Base-by-base conservation (phyloP, 2,113 vertebrate species). In the Megalops atlanticus region DNA sequence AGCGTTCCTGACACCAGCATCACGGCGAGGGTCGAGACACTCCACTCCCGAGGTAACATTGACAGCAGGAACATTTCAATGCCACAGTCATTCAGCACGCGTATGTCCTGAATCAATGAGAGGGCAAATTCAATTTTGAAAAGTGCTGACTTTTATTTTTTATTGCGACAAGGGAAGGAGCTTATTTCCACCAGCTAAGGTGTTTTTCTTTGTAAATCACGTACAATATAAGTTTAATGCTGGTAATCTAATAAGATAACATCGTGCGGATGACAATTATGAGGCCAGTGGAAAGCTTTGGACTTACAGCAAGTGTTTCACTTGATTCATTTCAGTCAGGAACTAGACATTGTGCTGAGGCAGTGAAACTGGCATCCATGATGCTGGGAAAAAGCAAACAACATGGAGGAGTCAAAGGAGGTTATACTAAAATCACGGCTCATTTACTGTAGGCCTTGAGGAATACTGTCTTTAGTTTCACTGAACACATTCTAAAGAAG, bases 91-190 rank as follows among this genome's bases (percentile, higher is more conserved):
- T 3, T 49, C 33, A 35, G 3, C n/a, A 4, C 58, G 1, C 11
- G n/a, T 5, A 1, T 31, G 58, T 12, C 11, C 58, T 64, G 58
- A 64, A 64, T 64, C 58, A 64, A 64, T 64, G 58, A 64, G 58
- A 64, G 24, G 58, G 58, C 58, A 31, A 64, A 64, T 64, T 64
- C 58, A 64, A 64, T 64, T 64, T 31, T 31, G 4, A 64, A 64
- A 64, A 64, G 58, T 64, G 58, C 58, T 64, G 58, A 64, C 58
- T 64, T 64, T 64, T 10, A 64, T 64, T 64, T n/a, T n/a, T 64
- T 64, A 64, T 0, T 8, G 58, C 58, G 31, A 71, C 8, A 35
- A 79, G 64, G 77, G 40, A 38, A 73, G 40, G 27, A 79, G 41
- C 21, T 70, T 64, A 27, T 64, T 64, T 64, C 31, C 31, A 64